Percentiles rank a stretch among this genome's conserved stretches.
phyloP scores from a whole-genome alignment of 2,888 invertebrate species.

The Drosophila mimetica region DNA sequence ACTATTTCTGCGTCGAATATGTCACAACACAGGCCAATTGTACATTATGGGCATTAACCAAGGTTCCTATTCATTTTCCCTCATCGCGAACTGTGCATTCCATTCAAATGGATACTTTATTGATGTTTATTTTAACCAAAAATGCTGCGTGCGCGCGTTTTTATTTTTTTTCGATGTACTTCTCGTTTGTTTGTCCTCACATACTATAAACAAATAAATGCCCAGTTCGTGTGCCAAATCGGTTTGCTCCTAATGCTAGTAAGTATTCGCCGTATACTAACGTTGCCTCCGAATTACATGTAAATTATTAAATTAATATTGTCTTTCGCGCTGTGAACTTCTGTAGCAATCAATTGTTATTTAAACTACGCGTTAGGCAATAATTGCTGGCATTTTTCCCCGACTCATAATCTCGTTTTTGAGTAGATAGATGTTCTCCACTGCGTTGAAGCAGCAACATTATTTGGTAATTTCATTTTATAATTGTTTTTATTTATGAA shows the following conservation, averaged over 20 bases:
- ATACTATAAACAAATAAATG: slow-evolving; percentile 9
- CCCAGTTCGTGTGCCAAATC: too few species aligned
- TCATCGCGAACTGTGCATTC: slow-evolving; percentile 52
- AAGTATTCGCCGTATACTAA: slow-evolving; percentile 6
- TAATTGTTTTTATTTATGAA: too few species aligned
- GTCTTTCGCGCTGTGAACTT: slow-evolving; percentile 68
- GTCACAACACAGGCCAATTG: slow-evolving; percentile 28
- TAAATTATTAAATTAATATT: slow-evolving; percentile 53
- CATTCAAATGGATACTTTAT: slow-evolving; percentile 57
- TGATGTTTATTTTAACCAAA: slow-evolving; percentile 41
- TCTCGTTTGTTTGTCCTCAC: background rate
- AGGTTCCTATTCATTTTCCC: slow-evolving; percentile 59
- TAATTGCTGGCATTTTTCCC: background rate
- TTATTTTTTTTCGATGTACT: slow-evolving; percentile 21
- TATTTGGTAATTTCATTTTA: background rate
- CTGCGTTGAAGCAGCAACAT: background rate
- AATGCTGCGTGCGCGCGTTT: slow-evolving; percentile 67
- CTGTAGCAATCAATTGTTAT: slow-evolving; percentile 28
- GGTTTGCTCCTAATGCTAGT: too few species aligned
- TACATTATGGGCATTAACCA: slow-evolving; percentile 12
- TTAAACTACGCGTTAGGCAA: slow-evolving; percentile 39
- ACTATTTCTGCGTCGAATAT: slow-evolving; percentile 33
- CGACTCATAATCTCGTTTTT: background rate
- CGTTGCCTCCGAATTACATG: slow-evolving; percentile 32
- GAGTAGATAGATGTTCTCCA: background rate